Evolutionary conservation across 2,797 vertebrate species (phyloP).

Genomic region (Morus bassanus): DNA sequence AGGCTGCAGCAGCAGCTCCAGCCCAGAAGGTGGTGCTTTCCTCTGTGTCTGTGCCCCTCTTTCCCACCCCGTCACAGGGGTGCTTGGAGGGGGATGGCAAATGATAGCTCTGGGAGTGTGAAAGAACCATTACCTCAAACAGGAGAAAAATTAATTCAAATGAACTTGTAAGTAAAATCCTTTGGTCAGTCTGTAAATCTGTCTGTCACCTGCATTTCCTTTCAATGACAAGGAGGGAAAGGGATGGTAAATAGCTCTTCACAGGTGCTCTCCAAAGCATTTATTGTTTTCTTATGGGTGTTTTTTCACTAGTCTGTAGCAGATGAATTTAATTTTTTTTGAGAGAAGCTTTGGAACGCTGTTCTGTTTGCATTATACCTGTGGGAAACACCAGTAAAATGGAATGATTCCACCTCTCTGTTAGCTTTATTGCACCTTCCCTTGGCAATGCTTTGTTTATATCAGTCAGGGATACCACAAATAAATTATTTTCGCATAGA

Average conservation of each 20-base stretch:
- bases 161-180: not conserved
- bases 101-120: not conserved
- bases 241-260: not conserved
- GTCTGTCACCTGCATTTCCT: not conserved
- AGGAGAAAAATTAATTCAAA: not conserved
- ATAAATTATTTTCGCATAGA: constrained; percentile 14
- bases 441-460: constrained; percentile 32
- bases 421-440: constrained; percentile 31
- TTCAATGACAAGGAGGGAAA: not conserved
- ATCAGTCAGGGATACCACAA: not conserved
- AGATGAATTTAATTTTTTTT: constrained; percentile 8
- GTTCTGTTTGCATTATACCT: constrained; percentile 9
- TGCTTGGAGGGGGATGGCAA: not conserved
- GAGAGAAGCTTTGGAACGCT: not conserved
- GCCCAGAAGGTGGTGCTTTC: not conserved
- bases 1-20: not conserved
- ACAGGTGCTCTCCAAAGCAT: not conserved
- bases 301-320: not conserved
- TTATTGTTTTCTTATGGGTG: not conserved
- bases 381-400: not conserved
- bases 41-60: not conserved
- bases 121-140: not conserved
- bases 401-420: not conserved
- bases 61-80: not conserved
- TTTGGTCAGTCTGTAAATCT: not conserved